These are phyloP conservation scores for Micronycteris hirsuta DNA, from an alignment of 2,113 vertebrate genomes.

Conservation along the genomic window DNA sequence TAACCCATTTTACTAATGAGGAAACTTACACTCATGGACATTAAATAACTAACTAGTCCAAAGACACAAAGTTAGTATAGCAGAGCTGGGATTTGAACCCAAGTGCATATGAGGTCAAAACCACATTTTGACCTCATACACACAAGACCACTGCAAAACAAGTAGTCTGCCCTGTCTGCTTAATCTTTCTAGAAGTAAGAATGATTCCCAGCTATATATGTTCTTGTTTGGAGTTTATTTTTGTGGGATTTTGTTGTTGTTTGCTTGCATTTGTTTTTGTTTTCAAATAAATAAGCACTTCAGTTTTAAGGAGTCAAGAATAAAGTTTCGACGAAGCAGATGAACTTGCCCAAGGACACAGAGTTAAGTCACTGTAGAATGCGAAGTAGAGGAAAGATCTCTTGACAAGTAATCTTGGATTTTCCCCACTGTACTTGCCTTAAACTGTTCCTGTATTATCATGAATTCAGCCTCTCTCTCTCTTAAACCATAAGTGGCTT, in stretches of 20 bases:
- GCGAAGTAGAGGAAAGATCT: conserved; percentile 16
- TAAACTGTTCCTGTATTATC: conserved; percentile 20
- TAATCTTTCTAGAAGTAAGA: conserved; percentile 36
- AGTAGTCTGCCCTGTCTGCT: not conserved
- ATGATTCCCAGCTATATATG: not conserved
- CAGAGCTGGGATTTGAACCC: not conserved
- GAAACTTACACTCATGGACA: not conserved
- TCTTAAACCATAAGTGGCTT: conserved; percentile 39
- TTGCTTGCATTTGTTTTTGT: not conserved
- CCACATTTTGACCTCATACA: too few relatives aligned
- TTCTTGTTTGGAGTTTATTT: not conserved
- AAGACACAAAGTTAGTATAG: not conserved
- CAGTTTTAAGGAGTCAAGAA: conserved; percentile 13
- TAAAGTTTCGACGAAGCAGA: conserved; percentile 6
- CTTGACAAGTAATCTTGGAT: not conserved
- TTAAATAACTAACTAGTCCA: conserved; percentile 13
- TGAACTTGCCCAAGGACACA: conserved; percentile 14
- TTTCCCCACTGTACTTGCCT: not conserved
- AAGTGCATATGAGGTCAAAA: not conserved
- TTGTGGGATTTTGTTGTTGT: not conserved
- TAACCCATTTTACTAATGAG: not conserved
- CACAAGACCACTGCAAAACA: conserved; percentile 27
- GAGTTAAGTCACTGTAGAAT: conserved; percentile 3
- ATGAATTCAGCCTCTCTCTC: conserved; percentile 39
- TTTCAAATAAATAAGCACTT: conserved; percentile 45